Conservation (phyloP, 2,113 vertebrate genomes). For the Scortum barcoo region DNA sequence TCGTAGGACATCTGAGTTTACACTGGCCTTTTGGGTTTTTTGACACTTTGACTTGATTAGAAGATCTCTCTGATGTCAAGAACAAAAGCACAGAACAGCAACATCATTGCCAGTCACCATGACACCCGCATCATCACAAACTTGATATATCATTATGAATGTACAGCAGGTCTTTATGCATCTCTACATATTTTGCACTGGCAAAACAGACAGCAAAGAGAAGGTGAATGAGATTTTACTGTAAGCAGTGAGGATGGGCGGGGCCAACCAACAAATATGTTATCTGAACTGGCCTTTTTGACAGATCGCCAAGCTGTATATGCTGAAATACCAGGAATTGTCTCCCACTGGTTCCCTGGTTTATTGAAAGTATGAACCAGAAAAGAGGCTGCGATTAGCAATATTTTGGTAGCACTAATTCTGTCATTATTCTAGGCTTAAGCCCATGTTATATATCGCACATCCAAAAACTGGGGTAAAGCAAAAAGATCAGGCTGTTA, state of each 20-base stretch:
- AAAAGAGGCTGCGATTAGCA: background rate
- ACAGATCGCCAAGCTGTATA: background rate
- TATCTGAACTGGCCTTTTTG: background rate
- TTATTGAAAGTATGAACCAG: too few species aligned
- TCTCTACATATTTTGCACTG: too few species aligned
- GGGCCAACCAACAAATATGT: background rate
- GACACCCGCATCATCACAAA: background rate
- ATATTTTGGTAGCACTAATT: background rate
- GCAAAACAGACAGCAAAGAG: background rate
- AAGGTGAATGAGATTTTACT: background rate
- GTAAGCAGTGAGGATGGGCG: background rate
- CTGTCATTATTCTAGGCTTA: background rate
- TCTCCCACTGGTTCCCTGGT: background rate
- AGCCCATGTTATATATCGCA: background rate
- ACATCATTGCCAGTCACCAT: slow-evolving; percentile 1
- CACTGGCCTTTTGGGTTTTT: background rate
- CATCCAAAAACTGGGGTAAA: background rate
- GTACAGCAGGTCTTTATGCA: background rate
- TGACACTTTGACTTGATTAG: background rate
- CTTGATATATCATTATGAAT: background rate
- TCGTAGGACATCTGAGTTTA: background rate
- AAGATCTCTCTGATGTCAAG: background rate
- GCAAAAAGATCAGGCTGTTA: background rate
- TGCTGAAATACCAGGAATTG: background rate
- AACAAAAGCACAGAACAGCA: slow-evolving; percentile 22